Evolutionary conservation across 2,797 vertebrate species (phyloP).

Genomic region (Macrochelys suwanniensis): DNA sequence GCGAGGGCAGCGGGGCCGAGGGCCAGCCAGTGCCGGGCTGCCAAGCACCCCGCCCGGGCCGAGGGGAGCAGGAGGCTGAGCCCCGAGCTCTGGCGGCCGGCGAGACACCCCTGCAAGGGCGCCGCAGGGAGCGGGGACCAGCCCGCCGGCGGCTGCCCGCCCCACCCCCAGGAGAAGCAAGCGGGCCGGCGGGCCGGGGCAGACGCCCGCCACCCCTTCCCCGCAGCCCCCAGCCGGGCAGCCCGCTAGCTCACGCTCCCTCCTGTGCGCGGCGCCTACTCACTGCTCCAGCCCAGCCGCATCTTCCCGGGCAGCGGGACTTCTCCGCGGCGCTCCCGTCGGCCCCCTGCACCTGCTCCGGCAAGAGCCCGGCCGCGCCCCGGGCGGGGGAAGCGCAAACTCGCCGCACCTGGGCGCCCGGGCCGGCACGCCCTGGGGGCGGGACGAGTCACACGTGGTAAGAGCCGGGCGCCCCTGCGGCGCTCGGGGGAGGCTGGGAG

Average conservation of each 20-base stretch:
- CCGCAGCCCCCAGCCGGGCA: too few species aligned
- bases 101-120: not conserved
- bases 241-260: too few species aligned
- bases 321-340: not conserved
- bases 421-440: too few species aligned
- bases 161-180: not conserved
- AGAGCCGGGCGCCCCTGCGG: not conserved
- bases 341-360: not conserved
- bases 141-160: too few species aligned
- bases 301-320: not conserved
- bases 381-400: too few species aligned
- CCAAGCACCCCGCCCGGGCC: not conserved
- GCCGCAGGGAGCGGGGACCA: not conserved
- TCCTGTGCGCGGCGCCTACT: not conserved
- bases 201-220: not conserved
- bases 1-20: too few species aligned
- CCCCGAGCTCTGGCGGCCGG: not conserved
- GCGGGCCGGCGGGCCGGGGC: too few species aligned
- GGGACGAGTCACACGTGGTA: not conserved
- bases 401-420: not conserved
- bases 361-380: not conserved
- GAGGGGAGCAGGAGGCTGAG: not conserved
- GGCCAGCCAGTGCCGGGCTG: too few species aligned
- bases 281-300: not conserved
- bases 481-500: too few species aligned